Base-by-base conservation (phyloP, 1,140 invertebrate genomes). In the Lepidostoma basale region DNA sequence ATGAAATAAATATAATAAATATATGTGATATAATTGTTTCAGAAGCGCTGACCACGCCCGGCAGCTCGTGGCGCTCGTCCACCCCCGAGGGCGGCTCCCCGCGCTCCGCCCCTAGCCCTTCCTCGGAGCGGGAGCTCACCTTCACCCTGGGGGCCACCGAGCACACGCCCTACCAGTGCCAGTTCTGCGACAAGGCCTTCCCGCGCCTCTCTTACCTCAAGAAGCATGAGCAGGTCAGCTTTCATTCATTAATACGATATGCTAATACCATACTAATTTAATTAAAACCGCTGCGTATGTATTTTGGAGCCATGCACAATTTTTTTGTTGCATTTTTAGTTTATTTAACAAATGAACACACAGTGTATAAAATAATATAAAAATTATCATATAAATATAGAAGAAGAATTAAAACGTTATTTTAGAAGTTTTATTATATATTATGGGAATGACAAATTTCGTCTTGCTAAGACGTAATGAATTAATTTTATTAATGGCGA, bases 131-230 rank as follows among this genome's bases (percentile, higher is more conserved):
- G 5, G 86, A 89, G 56, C 79, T 88, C 16, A 84, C 84, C 16
- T 90, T 85, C 78, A 89, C 87, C 3, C 83, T 89, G 49, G 90
- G 89, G 30, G 85, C 87, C 52, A 90, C 88, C 3, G 89, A 91
- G 68, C 84, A 85, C 69, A 91, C 91, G 25, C 93, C 93, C 33
- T 94, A 95, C 84, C 88, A 91, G 70, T 95, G 94, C 81, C 90
- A 92, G 78, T 95, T 94, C 82, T 97, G 95, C 83, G 91, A 95
- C 69, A 92, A 94, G 79, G 92, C 93, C 45, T 97, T 96, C 82
- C 90, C 94, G 1, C 85, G 92, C 40, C 87, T 93, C 26, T 91
- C 89, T 59, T 93, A 93, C 77, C 86, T 97, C 69, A 95, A 94
- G 81, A 93, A 94, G 80, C 95, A 97, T 85, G 92, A 96, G 82